Conservation (phyloP, 1,140 invertebrate genomes). For the Drosophila aff. region DNA sequence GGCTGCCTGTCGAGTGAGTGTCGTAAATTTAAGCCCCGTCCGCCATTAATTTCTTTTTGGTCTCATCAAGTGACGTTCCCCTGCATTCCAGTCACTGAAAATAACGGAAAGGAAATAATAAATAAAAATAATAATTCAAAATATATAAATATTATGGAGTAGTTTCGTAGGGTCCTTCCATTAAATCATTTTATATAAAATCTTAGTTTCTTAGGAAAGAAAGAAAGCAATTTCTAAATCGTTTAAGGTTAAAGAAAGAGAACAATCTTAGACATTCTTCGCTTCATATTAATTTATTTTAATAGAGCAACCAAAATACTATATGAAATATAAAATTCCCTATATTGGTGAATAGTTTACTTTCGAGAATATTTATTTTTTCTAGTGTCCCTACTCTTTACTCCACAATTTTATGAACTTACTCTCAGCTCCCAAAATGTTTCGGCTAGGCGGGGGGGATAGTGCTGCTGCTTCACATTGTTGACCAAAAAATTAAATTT, state of each 20-base stretch:
- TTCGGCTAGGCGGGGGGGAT: neutral
- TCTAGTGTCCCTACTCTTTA: constrained; percentile 8
- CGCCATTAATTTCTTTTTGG: constrained; percentile 78
- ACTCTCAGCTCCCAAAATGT: constrained; percentile 18
- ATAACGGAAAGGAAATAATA: neutral
- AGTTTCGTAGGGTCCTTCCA: neutral
- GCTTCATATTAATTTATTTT: neutral
- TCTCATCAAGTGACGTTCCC: constrained; percentile 63
- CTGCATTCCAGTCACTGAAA: constrained; percentile 11
- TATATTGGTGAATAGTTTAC: neutral
- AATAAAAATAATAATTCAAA: neutral
- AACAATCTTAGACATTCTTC: no score
- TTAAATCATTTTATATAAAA: neutral
- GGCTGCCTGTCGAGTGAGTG: constrained; percentile 95
- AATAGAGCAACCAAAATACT: neutral
- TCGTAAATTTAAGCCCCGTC: constrained; percentile 70
- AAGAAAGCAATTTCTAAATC: neutral
- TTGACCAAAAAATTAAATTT: constrained; percentile 84
- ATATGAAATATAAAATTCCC: no score
- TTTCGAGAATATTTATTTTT: neutral
- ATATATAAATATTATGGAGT: neutral
- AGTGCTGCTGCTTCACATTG: constrained; percentile 61
- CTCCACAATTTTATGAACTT: constrained; percentile 66
- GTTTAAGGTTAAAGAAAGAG: neutral
- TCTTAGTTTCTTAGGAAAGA: no score